Evolutionary conservation across 2,113 vertebrate species (phyloP), one percentile per base, ranked within the genome.

Genomic region (Bujurquina vittata): DNA sequence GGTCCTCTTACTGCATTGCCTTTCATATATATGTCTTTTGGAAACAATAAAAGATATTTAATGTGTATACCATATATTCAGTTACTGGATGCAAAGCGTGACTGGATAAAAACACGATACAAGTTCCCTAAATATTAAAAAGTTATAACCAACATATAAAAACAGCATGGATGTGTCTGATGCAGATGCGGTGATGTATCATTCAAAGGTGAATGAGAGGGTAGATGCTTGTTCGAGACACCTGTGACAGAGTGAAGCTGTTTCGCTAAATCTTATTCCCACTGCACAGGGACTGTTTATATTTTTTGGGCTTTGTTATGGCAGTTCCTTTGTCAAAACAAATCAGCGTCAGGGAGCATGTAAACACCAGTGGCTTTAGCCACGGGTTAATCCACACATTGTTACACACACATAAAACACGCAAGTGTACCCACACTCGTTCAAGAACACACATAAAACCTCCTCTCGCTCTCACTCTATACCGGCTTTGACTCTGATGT

Each of bases 261-360:
- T 56, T 81, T 58, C 84, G 77, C 84, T 86, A 29, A 87, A 79
- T 85, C 89, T 58, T 65, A 84, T 89, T 92, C 89, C 89, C 89
- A 62, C 57, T n/a, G 75, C 80, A 57, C 86, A 72, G 75, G 10
- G 26, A 26, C 89, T 75, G 88, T 91, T 90, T 89, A 62, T 89
- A 75, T 93, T 91, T 92, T 84, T 87, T 83, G 65, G 72, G 89
- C 86, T 92, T 86, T 90, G 85, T 93, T 87, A 91, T 81, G 90
- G 82, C 89, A 74, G 57, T 87, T 89, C 80, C 79, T 92, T 85
- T 91, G 93, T 92, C 90, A 91, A 81, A 92, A 90, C 89, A 91
- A 84, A 93, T 93, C 88, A 92, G 83, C 61, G 74, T 90, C 85
- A 87, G 81, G 62, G 80, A 78, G 88, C 40, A 40, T 81, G 91